phyloP scores from a whole-genome alignment of 2,797 vertebrate species.

The Catharus ustulatus region DNA sequence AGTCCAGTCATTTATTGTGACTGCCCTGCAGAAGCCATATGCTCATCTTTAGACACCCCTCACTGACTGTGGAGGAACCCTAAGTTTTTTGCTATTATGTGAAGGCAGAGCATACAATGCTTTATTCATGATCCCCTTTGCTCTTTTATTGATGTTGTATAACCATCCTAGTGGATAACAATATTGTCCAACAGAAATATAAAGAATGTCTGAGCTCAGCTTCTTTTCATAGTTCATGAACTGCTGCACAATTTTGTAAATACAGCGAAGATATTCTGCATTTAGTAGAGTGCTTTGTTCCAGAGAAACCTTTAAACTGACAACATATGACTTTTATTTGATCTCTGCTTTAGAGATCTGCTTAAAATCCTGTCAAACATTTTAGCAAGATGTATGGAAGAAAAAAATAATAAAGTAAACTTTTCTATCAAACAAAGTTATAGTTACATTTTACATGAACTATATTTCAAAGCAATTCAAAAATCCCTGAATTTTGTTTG shows the following conservation, averaged over 20 bases:
- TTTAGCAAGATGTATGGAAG: conserved; percentile 9
- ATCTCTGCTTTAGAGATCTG: conserved; percentile 8
- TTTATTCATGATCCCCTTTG: not conserved
- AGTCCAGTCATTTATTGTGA: not conserved
- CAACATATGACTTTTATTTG: not conserved
- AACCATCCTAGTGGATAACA: not conserved
- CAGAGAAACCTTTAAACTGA: conserved; percentile 9
- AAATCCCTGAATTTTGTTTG: conserved; percentile 21
- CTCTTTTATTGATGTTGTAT: not conserved
- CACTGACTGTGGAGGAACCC: not conserved
- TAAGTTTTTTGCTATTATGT: not conserved
- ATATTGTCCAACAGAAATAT: not conserved
- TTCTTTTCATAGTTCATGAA: not conserved
- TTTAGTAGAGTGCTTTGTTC: not conserved
- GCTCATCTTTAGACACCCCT: not conserved
- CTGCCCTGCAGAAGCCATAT: not conserved
- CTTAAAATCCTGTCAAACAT: conserved; percentile 38
- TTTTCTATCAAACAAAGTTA: conserved; percentile 16
- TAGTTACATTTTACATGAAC: conserved; percentile 13
- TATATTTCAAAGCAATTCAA: conserved; percentile 46
- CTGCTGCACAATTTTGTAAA: not conserved
- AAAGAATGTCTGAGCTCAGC: not conserved
- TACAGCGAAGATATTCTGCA: not conserved
- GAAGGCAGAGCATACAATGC: fast-evolving
- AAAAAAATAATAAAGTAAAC: conserved; percentile 5